phyloP scores from a whole-genome alignment of 2,113 vertebrate genomes.

The Myrmophylax atrothorax region DNA sequence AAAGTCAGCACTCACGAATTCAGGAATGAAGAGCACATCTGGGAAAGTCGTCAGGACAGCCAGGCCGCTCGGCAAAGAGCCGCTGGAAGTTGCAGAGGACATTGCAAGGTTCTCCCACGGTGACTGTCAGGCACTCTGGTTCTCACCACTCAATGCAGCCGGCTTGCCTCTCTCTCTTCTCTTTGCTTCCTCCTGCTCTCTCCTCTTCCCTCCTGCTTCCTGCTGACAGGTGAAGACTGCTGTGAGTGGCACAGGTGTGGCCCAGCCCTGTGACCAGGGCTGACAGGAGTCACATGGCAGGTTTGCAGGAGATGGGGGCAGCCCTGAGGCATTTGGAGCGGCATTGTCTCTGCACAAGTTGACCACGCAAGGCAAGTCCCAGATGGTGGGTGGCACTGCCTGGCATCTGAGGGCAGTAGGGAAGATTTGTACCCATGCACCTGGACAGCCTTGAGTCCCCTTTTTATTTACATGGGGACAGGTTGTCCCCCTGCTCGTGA shows the following conservation, averaged over 20 bases:
- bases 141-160: neutral
- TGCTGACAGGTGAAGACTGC: neutral
- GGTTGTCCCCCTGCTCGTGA: neutral
- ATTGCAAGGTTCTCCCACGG: neutral
- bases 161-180: neutral
- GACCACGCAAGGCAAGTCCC: neutral
- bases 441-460: neutral
- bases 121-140: rapidly evolving
- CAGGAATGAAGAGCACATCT: slow-evolving; percentile 57
- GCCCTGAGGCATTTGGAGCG: neutral
- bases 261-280: neutral
- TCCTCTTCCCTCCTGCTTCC: neutral
- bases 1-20: slow-evolving; percentile 28
- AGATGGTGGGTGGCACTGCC: neutral
- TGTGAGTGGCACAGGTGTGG: neutral
- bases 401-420: neutral
- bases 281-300: neutral
- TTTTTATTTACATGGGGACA: neutral
- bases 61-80: slow-evolving; percentile 29
- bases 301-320: neutral
- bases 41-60: slow-evolving; percentile 4
- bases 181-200: neutral
- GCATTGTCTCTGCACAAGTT: neutral
- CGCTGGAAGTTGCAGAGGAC: neutral
- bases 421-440: neutral